A percentile compares a stretch with the other conserved stretches of the same genome.
These are phyloP conservation scores for Galeopterus variegatus DNA, from an alignment of 2,113 vertebrate genomes.

Conservation along the genomic window DNA sequence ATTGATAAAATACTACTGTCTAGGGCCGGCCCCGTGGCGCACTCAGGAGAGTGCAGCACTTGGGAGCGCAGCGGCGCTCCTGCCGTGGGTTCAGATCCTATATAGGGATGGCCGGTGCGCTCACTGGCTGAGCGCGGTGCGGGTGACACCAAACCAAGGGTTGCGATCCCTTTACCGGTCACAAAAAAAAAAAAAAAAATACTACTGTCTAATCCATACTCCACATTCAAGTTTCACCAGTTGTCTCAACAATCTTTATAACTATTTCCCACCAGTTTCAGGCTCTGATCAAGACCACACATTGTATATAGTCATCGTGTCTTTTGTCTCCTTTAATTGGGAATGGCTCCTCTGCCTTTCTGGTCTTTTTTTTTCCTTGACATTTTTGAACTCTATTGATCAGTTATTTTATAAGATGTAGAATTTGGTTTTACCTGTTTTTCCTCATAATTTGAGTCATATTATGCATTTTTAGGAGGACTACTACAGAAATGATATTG, in stretches of 20 bases:
- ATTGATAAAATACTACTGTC: not conserved
- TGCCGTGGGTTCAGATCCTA: no score
- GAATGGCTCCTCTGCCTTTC: not conserved
- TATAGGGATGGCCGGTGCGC: no score
- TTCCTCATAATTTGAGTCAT: not conserved
- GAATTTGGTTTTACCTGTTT: constrained; percentile 15
- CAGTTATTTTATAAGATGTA: not conserved
- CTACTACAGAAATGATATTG: not conserved
- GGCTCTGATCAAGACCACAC: not conserved
- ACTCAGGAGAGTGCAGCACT: no score
- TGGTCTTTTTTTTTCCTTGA: not conserved
- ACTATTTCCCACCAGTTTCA: not conserved
- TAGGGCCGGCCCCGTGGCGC: no score
- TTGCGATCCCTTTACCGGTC: no score
- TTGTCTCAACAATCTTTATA: not conserved
- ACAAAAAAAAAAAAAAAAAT: no score
- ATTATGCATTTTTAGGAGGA: not conserved
- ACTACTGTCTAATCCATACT: not conserved
- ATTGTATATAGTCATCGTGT: not conserved
- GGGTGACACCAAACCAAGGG: no score
- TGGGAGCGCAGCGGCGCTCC: no score
- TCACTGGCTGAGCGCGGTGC: no score
- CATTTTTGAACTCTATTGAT: not conserved
- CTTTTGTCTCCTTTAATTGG: not conserved
- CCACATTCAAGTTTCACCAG: not conserved